Conservation (phyloP, 2,888 invertebrate species). For the Dryobota labecula region DNA sequence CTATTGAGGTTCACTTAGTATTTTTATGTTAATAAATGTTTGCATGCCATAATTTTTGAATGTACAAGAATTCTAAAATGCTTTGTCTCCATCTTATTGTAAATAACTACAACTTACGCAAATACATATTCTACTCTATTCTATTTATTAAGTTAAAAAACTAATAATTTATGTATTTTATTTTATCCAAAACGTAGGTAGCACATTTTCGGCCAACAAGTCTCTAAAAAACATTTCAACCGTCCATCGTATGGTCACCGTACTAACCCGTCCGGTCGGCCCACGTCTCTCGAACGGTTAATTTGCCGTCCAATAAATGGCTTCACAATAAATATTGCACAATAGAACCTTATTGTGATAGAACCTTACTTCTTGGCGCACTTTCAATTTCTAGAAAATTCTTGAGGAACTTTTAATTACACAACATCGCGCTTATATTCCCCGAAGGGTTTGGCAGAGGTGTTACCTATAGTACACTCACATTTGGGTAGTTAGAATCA, state of each 20-base stretch:
- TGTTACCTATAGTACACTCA: background rate
- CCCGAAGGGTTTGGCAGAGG: too few species aligned
- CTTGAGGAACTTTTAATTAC: background rate
- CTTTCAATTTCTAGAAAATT: constrained; percentile 21
- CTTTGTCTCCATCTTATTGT: too few species aligned
- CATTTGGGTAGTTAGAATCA: background rate
- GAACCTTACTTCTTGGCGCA: constrained; percentile 29
- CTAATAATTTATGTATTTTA: background rate
- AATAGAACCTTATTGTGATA: constrained; percentile 16
- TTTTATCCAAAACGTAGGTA: background rate
- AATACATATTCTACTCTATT: too few species aligned
- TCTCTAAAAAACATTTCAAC: background rate
- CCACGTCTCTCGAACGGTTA: constrained; percentile 28
- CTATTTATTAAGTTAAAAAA: too few species aligned
- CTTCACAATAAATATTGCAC: constrained; percentile 31
- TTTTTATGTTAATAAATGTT: too few species aligned
- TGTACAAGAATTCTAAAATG: too few species aligned
- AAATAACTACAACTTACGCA: too few species aligned
- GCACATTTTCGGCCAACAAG: background rate
- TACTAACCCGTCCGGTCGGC: background rate
- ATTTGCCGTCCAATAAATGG: constrained; percentile 48
- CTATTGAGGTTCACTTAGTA: too few species aligned
- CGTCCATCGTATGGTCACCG: constrained; percentile 1
- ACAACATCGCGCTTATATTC: background rate
- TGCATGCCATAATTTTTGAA: too few species aligned